phyloP scores from a whole-genome alignment of 1,140 invertebrate genomes.

The Diorhabda carinulata region DNA sequence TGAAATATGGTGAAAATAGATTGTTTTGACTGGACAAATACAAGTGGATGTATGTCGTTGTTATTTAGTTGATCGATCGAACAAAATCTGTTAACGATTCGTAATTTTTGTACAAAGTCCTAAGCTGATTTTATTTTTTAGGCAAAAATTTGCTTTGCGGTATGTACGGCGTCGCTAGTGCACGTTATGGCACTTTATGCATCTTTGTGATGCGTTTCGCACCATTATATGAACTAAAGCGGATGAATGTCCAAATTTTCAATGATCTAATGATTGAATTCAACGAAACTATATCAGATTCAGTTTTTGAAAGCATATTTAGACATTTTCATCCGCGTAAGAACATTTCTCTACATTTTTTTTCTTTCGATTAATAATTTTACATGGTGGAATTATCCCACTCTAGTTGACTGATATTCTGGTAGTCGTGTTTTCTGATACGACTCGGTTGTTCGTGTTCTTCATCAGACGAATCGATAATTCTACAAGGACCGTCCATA shows the following conservation, averaged over 20 bases:
- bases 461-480: constrained; percentile 59
- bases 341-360: not conserved
- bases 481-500: constrained; percentile 43
- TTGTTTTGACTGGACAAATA: no score
- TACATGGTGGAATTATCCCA: constrained; percentile 70
- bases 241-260: not conserved
- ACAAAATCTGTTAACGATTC: no score
- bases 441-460: constrained; percentile 56
- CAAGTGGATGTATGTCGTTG: no score
- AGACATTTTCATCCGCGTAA: not conserved
- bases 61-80: no score
- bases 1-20: no score
- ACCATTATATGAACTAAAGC: constrained; percentile 5
- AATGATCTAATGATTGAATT: no score
- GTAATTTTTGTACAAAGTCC: no score
- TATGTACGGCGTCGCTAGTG: constrained; percentile 13
- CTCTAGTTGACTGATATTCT: constrained; percentile 65
- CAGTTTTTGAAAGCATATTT: no score
- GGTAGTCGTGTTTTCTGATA: constrained; percentile 56
- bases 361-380: constrained; percentile 27
- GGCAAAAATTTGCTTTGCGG: constrained; percentile 15
- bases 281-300: no score
- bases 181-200: constrained; percentile 16
- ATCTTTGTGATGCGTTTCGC: constrained; percentile 4
- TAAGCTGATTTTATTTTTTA: constrained; percentile 14